Conservation (phyloP, 2,113 vertebrate species). For the Aviceda subcristata region DNA sequence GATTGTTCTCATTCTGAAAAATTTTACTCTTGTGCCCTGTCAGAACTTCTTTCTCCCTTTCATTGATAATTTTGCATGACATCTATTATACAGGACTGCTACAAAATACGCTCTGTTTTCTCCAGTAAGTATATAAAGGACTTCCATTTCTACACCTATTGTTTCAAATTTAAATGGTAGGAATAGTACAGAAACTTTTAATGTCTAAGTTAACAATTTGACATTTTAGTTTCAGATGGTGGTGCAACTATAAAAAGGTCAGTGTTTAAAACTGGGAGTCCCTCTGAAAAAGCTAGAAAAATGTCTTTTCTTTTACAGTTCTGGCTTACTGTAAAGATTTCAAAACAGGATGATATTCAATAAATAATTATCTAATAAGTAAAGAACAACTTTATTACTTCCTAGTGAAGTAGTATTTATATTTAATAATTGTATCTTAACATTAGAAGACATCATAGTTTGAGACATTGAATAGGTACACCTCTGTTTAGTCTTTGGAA, state of each 20-base stretch:
- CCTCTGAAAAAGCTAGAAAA: neutral
- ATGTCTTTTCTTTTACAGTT: neutral
- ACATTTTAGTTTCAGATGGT: neutral
- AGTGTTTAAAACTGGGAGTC: neutral
- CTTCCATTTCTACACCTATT: neutral
- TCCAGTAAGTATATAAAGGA: neutral
- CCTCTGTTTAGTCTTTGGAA: neutral
- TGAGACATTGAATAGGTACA: neutral
- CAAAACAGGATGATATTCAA: neutral
- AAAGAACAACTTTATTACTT: neutral
- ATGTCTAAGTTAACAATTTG: neutral
- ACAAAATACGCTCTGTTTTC: neutral
- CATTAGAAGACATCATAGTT: neutral
- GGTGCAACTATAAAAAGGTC: neutral
- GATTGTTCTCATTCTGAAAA: neutral
- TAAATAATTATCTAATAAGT: neutral
- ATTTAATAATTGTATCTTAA: neutral
- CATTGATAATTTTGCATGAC: neutral
- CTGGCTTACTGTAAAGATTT: neutral
- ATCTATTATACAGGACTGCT: neutral
- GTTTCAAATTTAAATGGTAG: neutral
- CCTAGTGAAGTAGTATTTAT: neutral
- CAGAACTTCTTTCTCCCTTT: neutral
- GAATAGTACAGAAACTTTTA: neutral
- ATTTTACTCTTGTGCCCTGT: neutral